Base-by-base conservation (phyloP, 1,140 invertebrate species). In the Anastrepha ludens region DNA sequence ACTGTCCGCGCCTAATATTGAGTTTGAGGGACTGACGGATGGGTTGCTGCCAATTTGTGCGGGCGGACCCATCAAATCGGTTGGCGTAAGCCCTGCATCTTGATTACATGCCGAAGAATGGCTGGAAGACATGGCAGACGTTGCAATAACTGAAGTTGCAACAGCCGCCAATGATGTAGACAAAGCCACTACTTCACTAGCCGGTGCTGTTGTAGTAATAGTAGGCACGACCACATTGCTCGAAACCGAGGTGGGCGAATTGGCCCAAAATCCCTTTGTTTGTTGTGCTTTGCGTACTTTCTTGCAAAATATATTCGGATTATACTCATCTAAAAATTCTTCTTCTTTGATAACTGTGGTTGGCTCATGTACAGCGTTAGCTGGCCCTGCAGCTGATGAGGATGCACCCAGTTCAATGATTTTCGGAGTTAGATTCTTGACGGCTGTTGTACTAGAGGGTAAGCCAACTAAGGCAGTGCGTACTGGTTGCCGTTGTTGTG, bases 221-320 rank as follows among this genome's bases (percentile, higher is more conserved):
- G 89, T 59, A 78, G 58, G 87, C 89, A 78, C 89, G 89, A 64
- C 88, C n/a, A 29, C 78, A 62, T 55, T 81, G 67, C 60, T 88
- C 2, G 88, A 59, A 13, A 8, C 50, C 5, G 47, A 55, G 58
- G 86, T 92, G 1, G 91, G 91, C 0, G 91, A 92, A 88, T 93
- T 93, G 1, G 88, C 90, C 90, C 90, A 93, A 55, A 92, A 91
- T 11, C 92, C 92, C 89, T 93, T 93, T 9, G 91, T 91, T 85
- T 93, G 91, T 86, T 93, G 92, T 8, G 92, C 92, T 64, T 93
- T 92, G 0, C 92, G 87, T n/a, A 93, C 92, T 50, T 93, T 93
- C 58, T 93, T 93, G 85, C 92, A 93, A 64, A 92, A 91, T 60
- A 93, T 91, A 70, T 92, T 92, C 0, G 90, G 86, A 55, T 90